phyloP scores from a whole-genome alignment of 2,888 invertebrate genomes.

The Parasteatoda lunata region DNA sequence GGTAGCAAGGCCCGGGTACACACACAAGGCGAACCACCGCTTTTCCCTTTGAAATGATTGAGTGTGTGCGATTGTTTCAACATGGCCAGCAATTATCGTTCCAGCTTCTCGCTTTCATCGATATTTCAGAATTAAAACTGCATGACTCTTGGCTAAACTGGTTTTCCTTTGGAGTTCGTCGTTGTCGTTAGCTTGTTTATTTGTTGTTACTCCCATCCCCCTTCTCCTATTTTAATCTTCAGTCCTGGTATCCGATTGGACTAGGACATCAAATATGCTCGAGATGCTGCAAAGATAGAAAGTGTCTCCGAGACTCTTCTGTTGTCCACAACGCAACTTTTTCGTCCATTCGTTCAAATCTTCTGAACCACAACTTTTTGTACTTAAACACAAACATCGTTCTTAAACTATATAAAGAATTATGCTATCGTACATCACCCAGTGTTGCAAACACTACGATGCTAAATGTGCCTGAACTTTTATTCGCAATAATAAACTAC shows the following conservation, averaged over 20 bases:
- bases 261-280: conserved; percentile 22
- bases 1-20: conserved; percentile 24
- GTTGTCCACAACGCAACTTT: background rate
- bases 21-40: conserved; percentile 10
- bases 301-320: conserved; percentile 25
- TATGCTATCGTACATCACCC: too few relatives aligned
- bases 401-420: too few relatives aligned
- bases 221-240: conserved; percentile 43
- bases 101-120: conserved; percentile 11
- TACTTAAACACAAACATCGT: too few relatives aligned
- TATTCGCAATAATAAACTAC: too few relatives aligned
- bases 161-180: conserved; percentile 18
- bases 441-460: too few relatives aligned
- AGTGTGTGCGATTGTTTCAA: conserved; percentile 68
- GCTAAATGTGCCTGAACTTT: too few relatives aligned
- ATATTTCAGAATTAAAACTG: conserved; percentile 66
- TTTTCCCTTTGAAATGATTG: conserved; percentile 51
- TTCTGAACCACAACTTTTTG: too few relatives aligned
- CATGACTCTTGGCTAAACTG: conserved; percentile 44
- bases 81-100: conserved; percentile 62
- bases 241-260: conserved; percentile 39
- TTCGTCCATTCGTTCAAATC: too few relatives aligned
- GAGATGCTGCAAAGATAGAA: conserved; percentile 12
- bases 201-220: background rate
- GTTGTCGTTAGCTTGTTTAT: conserved; percentile 3